Base-by-base conservation (phyloP, 35 echinoderm and acorn worm species). In the Holothuria glaberrima region DNA sequence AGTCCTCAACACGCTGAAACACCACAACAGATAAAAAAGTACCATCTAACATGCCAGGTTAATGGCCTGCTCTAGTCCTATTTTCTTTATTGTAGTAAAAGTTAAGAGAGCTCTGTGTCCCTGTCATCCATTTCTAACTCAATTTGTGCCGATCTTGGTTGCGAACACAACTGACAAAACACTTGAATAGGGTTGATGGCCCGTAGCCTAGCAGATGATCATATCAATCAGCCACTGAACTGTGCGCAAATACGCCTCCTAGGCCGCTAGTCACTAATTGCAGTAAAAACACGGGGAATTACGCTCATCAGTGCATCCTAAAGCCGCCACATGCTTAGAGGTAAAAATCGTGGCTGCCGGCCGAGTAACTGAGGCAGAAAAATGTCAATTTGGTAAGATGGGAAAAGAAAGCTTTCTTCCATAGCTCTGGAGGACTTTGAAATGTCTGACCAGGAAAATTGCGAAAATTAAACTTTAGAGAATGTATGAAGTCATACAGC, bases 191-290 rank as follows among this genome's bases (percentile, higher is more conserved):
- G 80, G 80, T 84, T 84, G 80, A 61, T 84, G 80, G 80, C 80
- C 80, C 80, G 80, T 84, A 32, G 80, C 58, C 59, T 84, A 61
- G 59, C 80, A n/a, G 17, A 84, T 61, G 54, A 61, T 33, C 80
- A 61, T 38, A 84, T 84, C 80, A 84, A 84, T 61, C 52, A 84
- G 54, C 59, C 35, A 33, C 80, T 84, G 80, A 84, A 84, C 80
- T 84, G 80, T 84, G 52, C 46, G 54, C 32, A 84, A 84, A 84
- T 84, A 64, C 56, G 54, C 80, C 80, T 84, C 46, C 54, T 84
- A 56, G 80, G 54, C 52, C 57, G 48, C 34, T 48, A 57, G 58
- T n/a, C 33, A 84, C 80, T 84, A 84, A 84, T 84, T 84, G 80
- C 80, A 84, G 59, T 29, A 57, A 84, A 84, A 61, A 84, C 80